Conservation (phyloP, 2,113 vertebrate genomes). For the Amphilophus citrinellus region DNA sequence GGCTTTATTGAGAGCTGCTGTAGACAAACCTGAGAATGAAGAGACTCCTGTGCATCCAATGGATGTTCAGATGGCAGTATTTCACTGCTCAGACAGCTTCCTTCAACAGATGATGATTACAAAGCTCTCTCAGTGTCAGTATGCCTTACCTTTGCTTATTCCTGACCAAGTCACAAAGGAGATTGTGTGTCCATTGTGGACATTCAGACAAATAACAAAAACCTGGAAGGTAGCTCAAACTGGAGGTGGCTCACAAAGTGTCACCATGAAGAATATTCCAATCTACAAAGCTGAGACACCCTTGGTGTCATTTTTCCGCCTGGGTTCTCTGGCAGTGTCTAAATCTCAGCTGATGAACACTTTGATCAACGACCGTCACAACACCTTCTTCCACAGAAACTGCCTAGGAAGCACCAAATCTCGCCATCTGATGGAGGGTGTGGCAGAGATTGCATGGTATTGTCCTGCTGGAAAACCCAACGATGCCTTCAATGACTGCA, state of each 20-base stretch:
- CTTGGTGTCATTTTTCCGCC: slow-evolving; percentile 79
- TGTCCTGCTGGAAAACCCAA: slow-evolving; percentile 72
- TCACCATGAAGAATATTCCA: slow-evolving; percentile 59
- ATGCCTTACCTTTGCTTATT: slow-evolving; percentile 29
- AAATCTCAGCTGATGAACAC: slow-evolving; percentile 84
- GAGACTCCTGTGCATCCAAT: slow-evolving; percentile 72
- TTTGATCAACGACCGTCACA: slow-evolving; percentile 72
- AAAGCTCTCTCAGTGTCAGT: slow-evolving; percentile 30
- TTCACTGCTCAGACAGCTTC: slow-evolving; percentile 77
- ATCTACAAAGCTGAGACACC: slow-evolving; percentile 71
- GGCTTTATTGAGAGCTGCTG: background rate
- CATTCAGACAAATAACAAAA: slow-evolving; percentile 77
- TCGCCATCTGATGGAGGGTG: slow-evolving; percentile 75
- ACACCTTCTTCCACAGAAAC: slow-evolving; percentile 79
- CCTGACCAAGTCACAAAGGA: slow-evolving; percentile 22
- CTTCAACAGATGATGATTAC: slow-evolving; percentile 72
- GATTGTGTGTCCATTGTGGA: slow-evolving; percentile 78
- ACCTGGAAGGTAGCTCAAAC: slow-evolving; percentile 71
- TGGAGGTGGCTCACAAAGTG: background rate
- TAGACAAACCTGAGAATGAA: background rate
- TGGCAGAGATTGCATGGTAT: slow-evolving; percentile 86
- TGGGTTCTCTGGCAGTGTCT: slow-evolving; percentile 79
- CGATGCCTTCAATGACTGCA: slow-evolving; percentile 77
- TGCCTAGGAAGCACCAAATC: slow-evolving; percentile 75
- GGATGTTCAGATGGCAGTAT: slow-evolving; percentile 84